Evolutionary conservation across 2,888 invertebrate species (phyloP).

Genomic region (Drosophila affinis): DNA sequence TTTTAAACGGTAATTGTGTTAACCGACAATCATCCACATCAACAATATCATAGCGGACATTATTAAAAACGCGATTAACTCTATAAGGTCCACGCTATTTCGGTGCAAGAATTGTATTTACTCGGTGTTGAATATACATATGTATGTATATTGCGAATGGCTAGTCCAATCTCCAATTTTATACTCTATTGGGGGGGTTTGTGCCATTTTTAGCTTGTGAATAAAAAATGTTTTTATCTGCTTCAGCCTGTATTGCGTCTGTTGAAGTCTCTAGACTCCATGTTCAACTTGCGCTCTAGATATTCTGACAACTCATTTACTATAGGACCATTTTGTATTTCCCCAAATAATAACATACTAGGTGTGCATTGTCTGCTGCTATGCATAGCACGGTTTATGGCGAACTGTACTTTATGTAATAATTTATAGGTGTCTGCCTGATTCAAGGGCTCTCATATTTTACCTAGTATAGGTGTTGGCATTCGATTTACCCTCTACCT

Average conservation of each 20-base stretch:
- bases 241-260: background rate
- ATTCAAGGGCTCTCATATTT: slow-evolving; percentile 1
- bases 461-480: slow-evolving; percentile 4
- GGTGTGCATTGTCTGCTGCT: slow-evolving; percentile 5
- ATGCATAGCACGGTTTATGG: slow-evolving; percentile 18
- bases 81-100: background rate
- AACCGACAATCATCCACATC: no score
- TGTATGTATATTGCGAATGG: background rate
- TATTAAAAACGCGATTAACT: no score
- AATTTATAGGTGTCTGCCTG: slow-evolving; percentile 4
- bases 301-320: background rate
- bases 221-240: background rate
- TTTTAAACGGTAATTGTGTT: no score
- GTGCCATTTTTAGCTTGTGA: background rate
- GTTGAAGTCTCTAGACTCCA: background rate
- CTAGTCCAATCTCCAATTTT: slow-evolving; percentile 4
- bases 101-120: background rate
- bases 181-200: background rate
- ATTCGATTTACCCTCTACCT: slow-evolving; percentile 9
- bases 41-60: no score
- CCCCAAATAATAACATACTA: slow-evolving; percentile 19
- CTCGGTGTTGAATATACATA: background rate
- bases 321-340: background rate
- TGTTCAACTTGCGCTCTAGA: background rate
- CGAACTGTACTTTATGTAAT: slow-evolving; percentile 4